phyloP scores from a whole-genome alignment of 2,113 vertebrate species.

The Crotalus viridis region DNA sequence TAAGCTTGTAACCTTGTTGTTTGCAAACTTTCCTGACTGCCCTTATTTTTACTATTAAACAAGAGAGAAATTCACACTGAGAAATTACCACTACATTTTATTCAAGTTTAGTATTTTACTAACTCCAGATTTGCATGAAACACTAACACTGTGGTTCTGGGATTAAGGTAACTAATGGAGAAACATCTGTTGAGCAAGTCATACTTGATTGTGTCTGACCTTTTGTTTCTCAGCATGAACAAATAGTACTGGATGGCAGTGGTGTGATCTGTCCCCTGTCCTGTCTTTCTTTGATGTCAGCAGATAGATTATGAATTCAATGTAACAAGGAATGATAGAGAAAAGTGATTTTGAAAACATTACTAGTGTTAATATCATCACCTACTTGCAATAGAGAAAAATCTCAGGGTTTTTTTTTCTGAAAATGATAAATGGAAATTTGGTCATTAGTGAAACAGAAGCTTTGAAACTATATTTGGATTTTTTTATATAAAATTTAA shows the following conservation, averaged over 20 bases:
- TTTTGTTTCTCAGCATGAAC: slow-evolving; percentile 81
- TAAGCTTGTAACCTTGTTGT: slow-evolving; percentile 74
- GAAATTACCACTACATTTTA: slow-evolving; percentile 72
- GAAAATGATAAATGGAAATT: slow-evolving; percentile 1
- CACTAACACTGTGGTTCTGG: slow-evolving; percentile 78
- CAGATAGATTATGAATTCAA: slow-evolving; percentile 57
- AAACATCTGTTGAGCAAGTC: slow-evolving; percentile 67
- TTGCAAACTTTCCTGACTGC: slow-evolving; percentile 72
- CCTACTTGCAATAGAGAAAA: slow-evolving; percentile 26
- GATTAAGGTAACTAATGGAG: slow-evolving; percentile 76
- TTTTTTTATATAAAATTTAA: not conserved
- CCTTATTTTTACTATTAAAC: slow-evolving; percentile 76
- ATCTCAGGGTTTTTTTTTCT: not conserved
- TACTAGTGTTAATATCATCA: slow-evolving; percentile 36
- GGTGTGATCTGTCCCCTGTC: slow-evolving; percentile 73
- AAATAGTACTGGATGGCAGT: slow-evolving; percentile 70
- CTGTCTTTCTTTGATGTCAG: slow-evolving; percentile 69
- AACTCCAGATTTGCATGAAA: slow-evolving; percentile 79
- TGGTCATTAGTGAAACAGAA: slow-evolving; percentile 7
- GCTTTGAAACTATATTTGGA: slow-evolving; percentile 29
- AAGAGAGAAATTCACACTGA: slow-evolving; percentile 65
- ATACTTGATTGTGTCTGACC: slow-evolving; percentile 69
- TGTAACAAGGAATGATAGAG: slow-evolving; percentile 58
- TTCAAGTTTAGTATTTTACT: slow-evolving; percentile 71
- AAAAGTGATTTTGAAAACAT: slow-evolving; percentile 56